Base-by-base conservation (phyloP, 2,113 vertebrate genomes). In the Helogale parvula region DNA sequence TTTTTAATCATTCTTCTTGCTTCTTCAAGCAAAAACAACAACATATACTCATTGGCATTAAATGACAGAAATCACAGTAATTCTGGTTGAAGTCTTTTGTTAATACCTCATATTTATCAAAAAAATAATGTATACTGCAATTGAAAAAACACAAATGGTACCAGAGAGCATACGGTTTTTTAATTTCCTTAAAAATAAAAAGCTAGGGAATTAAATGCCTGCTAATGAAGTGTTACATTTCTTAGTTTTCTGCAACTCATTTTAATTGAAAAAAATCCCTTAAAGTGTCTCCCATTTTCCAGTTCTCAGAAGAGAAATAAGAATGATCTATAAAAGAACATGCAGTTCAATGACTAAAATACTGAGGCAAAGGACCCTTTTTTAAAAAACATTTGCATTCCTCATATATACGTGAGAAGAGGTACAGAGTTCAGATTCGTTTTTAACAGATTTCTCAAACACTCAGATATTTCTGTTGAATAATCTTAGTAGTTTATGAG, bases 161-260 rank as follows among this genome's bases (percentile, higher is more conserved):
- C 74, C 89, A 97, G 93, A 95, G 80, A 97, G 96, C 92, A 94
- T 95, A 97, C 7, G 66, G 47, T 93, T 98, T 97, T 93, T 93
- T 95, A 97, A 97, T 97, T 93, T 97, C 93, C 97, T 98, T 97
- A 97, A 98, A 98, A 97, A 96, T 97, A 97, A 97, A 97, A 97
- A 96, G 93, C 97, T 93, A 88, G 83, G 89, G 96, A 96, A 97
- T 96, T 97, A 97, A 98, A 96, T 90, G 93, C 95, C 66, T 97
- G 94, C 95, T 98, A 97, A 97, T 96, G 96, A 98, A 96, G 87
- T 97, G 96, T 97, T 97, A 96, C 92, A 97, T 96, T 98, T 98
- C 95, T 94, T 98, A 97, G 97, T 97, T 98, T 98, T 97, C 93
- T 97, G 92, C 86, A 97, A 97, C 93, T 97, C 90, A 97, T 97